Percentiles rank a stretch among this genome's conserved stretches.
phyloP scores from a whole-genome alignment of 2,888 invertebrate genomes.

The Rhodophaea formosa region DNA sequence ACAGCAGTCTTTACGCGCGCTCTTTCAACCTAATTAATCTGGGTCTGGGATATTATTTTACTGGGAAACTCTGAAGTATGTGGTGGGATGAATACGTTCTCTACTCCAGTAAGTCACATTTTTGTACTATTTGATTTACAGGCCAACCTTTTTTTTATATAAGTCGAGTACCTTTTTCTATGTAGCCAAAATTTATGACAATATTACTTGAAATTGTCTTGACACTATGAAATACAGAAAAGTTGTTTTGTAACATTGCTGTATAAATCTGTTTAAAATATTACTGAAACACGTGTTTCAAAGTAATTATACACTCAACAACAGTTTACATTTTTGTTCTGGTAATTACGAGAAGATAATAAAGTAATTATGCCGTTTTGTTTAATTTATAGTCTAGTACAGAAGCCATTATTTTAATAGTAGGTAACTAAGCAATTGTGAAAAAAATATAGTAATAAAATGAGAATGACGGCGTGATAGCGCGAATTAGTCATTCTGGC shows the following conservation, averaged over 20 bases:
- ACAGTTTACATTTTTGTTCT: background rate
- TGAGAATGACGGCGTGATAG: constrained; percentile 56
- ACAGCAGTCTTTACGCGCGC: too few relatives aligned
- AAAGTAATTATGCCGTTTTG: constrained; percentile 23
- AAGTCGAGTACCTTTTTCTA: too few relatives aligned
- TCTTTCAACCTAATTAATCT: too few relatives aligned
- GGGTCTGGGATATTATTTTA: too few relatives aligned
- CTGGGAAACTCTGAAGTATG: too few relatives aligned
- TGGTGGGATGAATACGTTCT: too few relatives aligned
- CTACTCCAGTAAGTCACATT: too few relatives aligned
- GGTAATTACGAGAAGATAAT: constrained; percentile 20
- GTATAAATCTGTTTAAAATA: background rate
- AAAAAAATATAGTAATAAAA: constrained; percentile 61
- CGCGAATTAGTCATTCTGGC: constrained; percentile 75
- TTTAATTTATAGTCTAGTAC: constrained; percentile 25
- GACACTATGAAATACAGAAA: background rate
- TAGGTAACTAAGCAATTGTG: constrained; percentile 52
- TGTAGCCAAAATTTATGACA: too few relatives aligned
- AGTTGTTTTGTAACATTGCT: background rate
- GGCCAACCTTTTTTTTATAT: too few relatives aligned
- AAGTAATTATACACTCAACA: background rate
- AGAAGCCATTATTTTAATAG: constrained; percentile 45
- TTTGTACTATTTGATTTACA: too few relatives aligned
- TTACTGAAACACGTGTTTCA: background rate
- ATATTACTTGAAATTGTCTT: too few relatives aligned